A percentile compares a stretch with the other conserved stretches of the same genome.
These are phyloP conservation scores for Pluvialis apricaria DNA, from an alignment of 2,113 vertebrate genomes.

Conservation along the genomic window DNA sequence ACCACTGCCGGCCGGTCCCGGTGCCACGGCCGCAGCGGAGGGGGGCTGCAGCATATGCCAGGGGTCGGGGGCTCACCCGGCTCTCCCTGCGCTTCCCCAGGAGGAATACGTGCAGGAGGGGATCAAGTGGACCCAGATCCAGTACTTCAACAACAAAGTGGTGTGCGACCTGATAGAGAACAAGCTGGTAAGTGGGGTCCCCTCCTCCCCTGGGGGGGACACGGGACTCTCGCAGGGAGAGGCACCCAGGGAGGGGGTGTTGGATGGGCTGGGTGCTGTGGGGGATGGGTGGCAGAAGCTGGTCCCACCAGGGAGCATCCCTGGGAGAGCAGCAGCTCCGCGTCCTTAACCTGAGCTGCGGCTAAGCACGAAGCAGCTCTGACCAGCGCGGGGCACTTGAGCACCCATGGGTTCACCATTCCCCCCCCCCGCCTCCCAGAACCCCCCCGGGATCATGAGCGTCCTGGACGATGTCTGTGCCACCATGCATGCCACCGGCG, in stretches of 20 bases:
- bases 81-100: conserved; percentile 65
- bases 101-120: conserved; percentile 97
- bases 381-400: fast-evolving
- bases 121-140: conserved; percentile 94
- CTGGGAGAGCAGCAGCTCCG: neutral
- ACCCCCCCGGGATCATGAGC: conserved; percentile 94
- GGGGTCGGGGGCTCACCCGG: fast-evolving
- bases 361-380: neutral
- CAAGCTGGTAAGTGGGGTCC: conserved; percentile 83
- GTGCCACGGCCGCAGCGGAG: neutral
- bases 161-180: conserved; percentile 98
- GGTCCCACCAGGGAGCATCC: neutral
- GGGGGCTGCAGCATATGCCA: neutral
- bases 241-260: neutral
- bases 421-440: conserved; percentile 67
- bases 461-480: conserved; percentile 96
- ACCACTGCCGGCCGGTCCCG: fast-evolving
- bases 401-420: neutral
- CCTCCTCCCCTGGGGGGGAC: neutral
- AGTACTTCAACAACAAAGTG: conserved; percentile 99
- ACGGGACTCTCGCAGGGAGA: neutral
- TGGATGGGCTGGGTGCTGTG: neutral
- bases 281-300: neutral
- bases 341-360: neutral
- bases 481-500: conserved; percentile 94